phyloP scores from a whole-genome alignment of 1,140 invertebrate genomes.

The Drosophila tsacasi region DNA sequence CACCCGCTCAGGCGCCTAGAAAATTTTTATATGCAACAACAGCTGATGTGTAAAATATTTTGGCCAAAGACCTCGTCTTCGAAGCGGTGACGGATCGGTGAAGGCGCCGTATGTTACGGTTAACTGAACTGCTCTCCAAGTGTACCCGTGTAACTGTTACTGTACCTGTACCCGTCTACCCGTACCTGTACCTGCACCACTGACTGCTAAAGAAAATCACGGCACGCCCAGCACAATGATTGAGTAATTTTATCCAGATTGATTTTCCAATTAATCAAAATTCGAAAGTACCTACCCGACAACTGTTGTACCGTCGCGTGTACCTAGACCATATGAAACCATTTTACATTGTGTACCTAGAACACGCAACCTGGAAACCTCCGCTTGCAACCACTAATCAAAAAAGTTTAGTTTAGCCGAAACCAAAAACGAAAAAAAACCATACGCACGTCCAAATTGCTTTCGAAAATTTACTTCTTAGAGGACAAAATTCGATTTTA shows the following conservation, averaged over 20 bases:
- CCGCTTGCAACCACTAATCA: conserved; percentile 18
- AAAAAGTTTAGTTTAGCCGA: conserved; percentile 25
- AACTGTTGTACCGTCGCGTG: conserved; percentile 10
- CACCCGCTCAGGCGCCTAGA: conserved; percentile 6
- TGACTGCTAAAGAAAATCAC: conserved; percentile 15
- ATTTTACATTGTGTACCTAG: conserved; percentile 12
- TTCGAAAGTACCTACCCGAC: conserved; percentile 2
- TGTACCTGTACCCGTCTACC: conserved; percentile 16
- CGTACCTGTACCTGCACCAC: conserved; percentile 31
- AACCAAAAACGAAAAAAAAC: conserved; percentile 10
- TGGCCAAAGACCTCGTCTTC: conserved; percentile 66
- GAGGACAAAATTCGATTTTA: conserved; percentile 28
- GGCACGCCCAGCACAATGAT: conserved; percentile 15
- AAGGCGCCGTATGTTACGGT: neutral
- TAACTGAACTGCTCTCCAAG: conserved; percentile 5
- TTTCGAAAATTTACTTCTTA: conserved; percentile 33
- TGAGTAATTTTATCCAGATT: conserved; percentile 2
- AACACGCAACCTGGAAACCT: conserved; percentile 25
- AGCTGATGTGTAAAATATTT: conserved; percentile 84
- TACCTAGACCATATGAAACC: conserved; percentile 12
- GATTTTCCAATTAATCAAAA: conserved; percentile 1
- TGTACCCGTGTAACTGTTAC: conserved; percentile 7
- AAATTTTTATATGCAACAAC: conserved; percentile 19
- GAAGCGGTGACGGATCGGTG: conserved; percentile 7
- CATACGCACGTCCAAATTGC: conserved; percentile 22